phyloP scores from a whole-genome alignment of 2,113 vertebrate genomes.

The Anser brachyrhynchus region DNA sequence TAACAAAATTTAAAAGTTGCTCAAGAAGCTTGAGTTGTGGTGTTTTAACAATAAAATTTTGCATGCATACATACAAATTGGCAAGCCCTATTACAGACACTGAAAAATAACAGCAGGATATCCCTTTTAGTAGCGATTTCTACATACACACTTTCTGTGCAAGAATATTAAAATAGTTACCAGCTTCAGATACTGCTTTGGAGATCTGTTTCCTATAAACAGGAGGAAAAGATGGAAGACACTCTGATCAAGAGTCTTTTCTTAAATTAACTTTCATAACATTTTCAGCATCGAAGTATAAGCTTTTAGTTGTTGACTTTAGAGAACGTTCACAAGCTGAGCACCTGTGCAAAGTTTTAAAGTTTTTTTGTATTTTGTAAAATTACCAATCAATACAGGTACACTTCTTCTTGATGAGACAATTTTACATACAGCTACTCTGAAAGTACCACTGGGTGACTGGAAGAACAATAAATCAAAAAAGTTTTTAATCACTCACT shows the following conservation, averaged over 20 bases:
- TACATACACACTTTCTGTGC: not conserved
- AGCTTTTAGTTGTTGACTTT: not conserved
- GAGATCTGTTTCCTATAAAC: not conserved
- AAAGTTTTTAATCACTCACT: conserved; percentile 65
- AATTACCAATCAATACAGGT: not conserved
- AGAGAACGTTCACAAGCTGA: not conserved
- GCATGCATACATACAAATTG: not conserved
- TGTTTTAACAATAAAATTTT: not conserved
- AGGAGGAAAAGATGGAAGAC: not conserved
- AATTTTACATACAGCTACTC: not conserved
- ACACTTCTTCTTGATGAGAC: not conserved
- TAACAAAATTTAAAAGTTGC: not conserved
- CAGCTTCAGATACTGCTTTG: not conserved
- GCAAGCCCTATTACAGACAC: not conserved
- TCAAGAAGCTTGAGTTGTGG: not conserved
- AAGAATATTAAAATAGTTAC: not conserved
- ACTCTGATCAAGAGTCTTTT: not conserved
- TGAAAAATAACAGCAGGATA: not conserved
- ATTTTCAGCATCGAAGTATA: not conserved
- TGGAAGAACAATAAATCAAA: conserved; percentile 40
- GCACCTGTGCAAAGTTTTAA: not conserved
- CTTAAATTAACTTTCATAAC: not conserved
- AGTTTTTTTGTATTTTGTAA: not conserved
- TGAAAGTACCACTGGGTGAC: not conserved
- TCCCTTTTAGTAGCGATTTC: not conserved